These are phyloP conservation scores for Mycalesis mineus DNA, from an alignment of 2,888 invertebrate genomes.

Conservation along the genomic window DNA sequence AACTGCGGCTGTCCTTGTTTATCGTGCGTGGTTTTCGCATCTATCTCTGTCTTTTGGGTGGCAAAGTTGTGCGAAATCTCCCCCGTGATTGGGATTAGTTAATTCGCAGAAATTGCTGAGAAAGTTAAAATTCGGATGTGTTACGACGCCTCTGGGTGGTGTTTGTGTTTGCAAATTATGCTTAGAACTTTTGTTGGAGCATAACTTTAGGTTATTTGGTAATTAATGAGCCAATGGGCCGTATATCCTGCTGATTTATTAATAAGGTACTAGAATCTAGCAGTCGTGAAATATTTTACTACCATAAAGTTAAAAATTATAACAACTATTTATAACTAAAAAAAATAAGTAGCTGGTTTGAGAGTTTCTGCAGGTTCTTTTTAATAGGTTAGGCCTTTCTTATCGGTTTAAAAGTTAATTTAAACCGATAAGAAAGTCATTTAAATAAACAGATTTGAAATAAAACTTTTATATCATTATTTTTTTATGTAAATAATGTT, in stretches of 20 bases:
- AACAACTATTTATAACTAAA: no score
- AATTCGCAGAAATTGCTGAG: constrained; percentile 60
- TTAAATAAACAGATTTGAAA: no score
- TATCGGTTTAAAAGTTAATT: no score
- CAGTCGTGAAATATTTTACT: not conserved
- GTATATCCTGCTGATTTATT: not conserved
- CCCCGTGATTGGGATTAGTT: constrained; percentile 72
- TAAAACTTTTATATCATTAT: no score
- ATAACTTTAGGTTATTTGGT: constrained; percentile 11
- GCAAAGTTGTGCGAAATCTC: constrained; percentile 66
- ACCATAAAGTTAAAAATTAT: no score
- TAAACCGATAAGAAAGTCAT: no score
- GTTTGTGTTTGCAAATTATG: constrained; percentile 39
- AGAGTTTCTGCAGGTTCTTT: no score
- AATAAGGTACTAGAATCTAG: not conserved
- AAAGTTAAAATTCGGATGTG: constrained; percentile 67
- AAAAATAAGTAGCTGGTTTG: no score
- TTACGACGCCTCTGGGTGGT: constrained; percentile 57
- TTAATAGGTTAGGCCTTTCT: no score
- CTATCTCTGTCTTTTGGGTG: constrained; percentile 48
- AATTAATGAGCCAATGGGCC: constrained; percentile 11
- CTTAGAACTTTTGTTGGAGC: constrained; percentile 13
- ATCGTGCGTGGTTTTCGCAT: constrained; percentile 2
- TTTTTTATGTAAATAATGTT: no score
- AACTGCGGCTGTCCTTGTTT: constrained; percentile 29